phyloP scores from a whole-genome alignment of 2,113 vertebrate genomes.

The Myodes glareolus region DNA sequence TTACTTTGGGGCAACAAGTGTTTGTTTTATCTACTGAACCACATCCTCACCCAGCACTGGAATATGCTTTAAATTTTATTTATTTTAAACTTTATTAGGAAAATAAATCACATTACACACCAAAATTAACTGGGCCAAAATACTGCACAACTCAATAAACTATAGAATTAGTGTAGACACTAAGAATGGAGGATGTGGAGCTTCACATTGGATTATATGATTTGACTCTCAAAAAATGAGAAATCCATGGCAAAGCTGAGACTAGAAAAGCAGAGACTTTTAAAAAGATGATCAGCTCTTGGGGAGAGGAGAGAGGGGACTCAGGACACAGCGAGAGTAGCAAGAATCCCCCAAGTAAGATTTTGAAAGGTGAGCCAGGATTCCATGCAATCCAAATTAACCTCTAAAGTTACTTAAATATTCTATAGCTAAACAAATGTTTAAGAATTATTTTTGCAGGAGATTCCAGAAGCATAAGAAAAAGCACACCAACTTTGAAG shows the following conservation, averaged over 20 bases:
- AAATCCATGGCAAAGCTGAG: too few species aligned
- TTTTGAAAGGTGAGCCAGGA: neutral
- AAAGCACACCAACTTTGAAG: neutral
- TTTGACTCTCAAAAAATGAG: neutral
- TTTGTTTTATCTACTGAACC: neutral
- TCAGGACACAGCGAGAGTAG: neutral
- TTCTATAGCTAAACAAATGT: neutral
- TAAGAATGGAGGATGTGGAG: neutral
- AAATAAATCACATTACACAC: neutral
- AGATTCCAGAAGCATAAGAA: neutral
- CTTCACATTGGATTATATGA: neutral
- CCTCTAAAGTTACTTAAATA: neutral
- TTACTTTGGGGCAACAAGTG: neutral
- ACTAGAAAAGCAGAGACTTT: neutral
- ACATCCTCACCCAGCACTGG: too few species aligned
- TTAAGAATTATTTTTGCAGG: neutral
- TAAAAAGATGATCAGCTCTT: neutral
- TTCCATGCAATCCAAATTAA: neutral
- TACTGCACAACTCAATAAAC: neutral
- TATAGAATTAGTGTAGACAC: neutral
- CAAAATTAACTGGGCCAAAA: neutral
- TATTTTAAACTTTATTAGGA: neutral
- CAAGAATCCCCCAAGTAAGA: neutral
- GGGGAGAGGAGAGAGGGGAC: neutral
- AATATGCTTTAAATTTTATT: neutral